phyloP scores from a whole-genome alignment of 2,797 vertebrate genomes.

The Dromococcyx pavoninus region DNA sequence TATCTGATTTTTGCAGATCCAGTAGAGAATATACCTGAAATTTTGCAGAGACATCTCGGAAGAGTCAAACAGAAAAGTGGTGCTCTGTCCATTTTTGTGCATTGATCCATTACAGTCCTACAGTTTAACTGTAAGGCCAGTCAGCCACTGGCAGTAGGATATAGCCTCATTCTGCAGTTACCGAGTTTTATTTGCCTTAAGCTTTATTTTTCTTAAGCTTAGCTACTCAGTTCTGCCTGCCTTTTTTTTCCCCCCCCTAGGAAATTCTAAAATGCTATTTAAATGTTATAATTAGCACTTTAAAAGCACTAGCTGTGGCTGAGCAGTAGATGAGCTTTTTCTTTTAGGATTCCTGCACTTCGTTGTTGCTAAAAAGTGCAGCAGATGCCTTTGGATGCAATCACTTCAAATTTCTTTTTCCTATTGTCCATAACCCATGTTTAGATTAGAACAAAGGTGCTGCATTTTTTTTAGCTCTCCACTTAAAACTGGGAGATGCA shows the following conservation, averaged over 20 bases:
- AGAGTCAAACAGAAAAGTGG: not conserved
- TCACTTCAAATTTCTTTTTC: not conserved
- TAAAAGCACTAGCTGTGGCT: not conserved
- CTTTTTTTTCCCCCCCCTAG: too few species aligned
- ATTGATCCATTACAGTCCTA: not conserved
- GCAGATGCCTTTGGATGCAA: not conserved
- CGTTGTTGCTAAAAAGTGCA: not conserved
- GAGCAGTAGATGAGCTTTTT: not conserved
- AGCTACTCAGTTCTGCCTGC: too few species aligned
- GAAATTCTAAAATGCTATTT: too few species aligned
- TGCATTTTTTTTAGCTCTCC: not conserved
- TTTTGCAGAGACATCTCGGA: not conserved
- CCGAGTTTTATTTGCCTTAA: too few species aligned
- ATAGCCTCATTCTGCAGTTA: not conserved
- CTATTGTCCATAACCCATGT: not conserved
- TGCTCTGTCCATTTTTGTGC: not conserved
- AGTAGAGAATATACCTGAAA: not conserved
- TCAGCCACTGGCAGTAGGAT: not conserved
- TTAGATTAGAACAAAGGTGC: not conserved
- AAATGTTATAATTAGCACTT: too few species aligned
- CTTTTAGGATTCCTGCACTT: not conserved
- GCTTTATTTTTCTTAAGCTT: too few species aligned
- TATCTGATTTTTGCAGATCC: not conserved
- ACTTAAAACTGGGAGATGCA: not conserved
- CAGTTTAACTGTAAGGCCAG: not conserved